Base-by-base conservation (phyloP, 2,888 invertebrate species). In the Caenorhabditis wallacei region DNA sequence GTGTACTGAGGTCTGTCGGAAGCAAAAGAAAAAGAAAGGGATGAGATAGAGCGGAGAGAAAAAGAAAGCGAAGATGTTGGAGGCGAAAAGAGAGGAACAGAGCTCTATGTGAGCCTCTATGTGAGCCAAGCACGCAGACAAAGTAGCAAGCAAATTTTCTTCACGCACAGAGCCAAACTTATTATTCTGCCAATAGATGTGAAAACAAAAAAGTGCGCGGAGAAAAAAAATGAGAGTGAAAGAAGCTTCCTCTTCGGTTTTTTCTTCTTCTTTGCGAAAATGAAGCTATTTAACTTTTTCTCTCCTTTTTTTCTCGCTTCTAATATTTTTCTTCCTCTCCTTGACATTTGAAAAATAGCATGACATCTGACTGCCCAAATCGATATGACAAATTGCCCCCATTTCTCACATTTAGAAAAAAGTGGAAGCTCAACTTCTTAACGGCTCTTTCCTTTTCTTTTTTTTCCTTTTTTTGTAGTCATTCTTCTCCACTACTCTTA, bases 71-170 rank as follows among this genome's bases (percentile, higher is more conserved):
- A 35, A 57, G 35, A 57, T 30, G 30, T 30, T 30, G 3, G n/a
- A n/a, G 30, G 30, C 8, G 30, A 40, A 37, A 59, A 40, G 59
- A 37, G 37, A 18, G 37, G 61, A 61, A n/a, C 61, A 61, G 43
- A 61, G 61, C 61, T 61, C 43, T 43, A 61, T 43, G 43, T 16
- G 26, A 43, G 43, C 59, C 26, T 11, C 61, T 43, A 61, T 61
- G 61, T 26, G 51, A 51, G 64, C 30, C 35, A 11, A 10, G 22
- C 51, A 30, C 51, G 66, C 53, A 53, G 66, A 66, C 66, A 66
- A 66, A 66, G 66, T 66, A 66, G 66, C 66, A 66, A 66, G 66
- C 66, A 66, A 66, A 66, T 66, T 66, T 66, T 66, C 66, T 48
- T 48, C 66, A 51, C 51, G 53, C 66, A n/a, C n/a, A n/a, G n/a